phyloP scores from a whole-genome alignment of 2,797 vertebrate species.

The Chrysolophus pictus region DNA sequence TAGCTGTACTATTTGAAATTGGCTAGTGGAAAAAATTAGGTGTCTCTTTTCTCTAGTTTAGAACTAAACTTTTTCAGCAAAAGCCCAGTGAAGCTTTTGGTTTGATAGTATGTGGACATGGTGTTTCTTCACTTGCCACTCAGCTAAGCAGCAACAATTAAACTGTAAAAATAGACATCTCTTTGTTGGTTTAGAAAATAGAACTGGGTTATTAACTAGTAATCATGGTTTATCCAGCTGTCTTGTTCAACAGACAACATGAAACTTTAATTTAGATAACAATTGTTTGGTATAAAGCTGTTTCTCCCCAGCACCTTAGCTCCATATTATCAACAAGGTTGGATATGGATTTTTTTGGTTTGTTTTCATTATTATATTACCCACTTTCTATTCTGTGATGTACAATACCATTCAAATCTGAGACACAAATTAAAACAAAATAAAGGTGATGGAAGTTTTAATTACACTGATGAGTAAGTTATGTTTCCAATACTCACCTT shows the following conservation, averaged over 20 bases:
- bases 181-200: not conserved
- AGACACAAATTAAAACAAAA: not conserved
- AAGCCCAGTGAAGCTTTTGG: not conserved
- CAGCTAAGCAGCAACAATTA: not conserved
- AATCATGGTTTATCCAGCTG: not conserved
- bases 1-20: not conserved
- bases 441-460: not conserved
- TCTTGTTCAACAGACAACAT: not conserved
- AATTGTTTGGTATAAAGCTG: not conserved
- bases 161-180: not conserved
- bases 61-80: not conserved
- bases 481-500: not conserved
- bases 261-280: not conserved
- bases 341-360: not conserved
- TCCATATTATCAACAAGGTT: not conserved
- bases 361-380: not conserved
- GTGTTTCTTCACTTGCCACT: not conserved
- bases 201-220: not conserved
- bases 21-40: not conserved
- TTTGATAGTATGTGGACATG: not conserved
- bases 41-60: rapidly evolving
- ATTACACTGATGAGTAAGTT: not conserved
- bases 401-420: not conserved
- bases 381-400: not conserved
- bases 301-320: not conserved